These are phyloP conservation scores for Dipodomys merriami DNA, from an alignment of 2,113 vertebrate genomes.

Conservation along the genomic window DNA sequence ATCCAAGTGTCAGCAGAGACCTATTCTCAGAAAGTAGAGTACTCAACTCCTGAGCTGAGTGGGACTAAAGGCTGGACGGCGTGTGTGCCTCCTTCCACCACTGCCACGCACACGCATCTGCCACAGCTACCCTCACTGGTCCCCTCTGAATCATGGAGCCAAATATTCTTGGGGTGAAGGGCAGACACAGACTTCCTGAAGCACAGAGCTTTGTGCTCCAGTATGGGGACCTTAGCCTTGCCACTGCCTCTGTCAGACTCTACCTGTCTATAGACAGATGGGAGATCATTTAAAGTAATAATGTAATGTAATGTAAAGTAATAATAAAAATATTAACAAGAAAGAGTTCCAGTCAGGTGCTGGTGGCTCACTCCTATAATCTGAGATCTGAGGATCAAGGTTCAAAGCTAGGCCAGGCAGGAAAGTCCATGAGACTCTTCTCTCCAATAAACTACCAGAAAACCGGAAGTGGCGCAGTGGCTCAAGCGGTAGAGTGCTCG, in stretches of 20 bases:
- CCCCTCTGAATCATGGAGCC: neutral
- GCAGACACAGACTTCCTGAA: neutral
- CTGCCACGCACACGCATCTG: neutral
- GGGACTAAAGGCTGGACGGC: neutral
- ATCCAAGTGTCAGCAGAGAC: neutral
- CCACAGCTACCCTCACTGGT: neutral
- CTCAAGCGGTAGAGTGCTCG: too few relatives aligned
- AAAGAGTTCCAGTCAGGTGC: too few relatives aligned
- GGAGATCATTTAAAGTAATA: neutral
- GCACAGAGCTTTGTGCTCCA: neutral
- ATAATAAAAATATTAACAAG: too few relatives aligned
- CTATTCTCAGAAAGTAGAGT: neutral
- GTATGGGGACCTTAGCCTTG: fast-evolving
- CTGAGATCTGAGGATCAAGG: too few relatives aligned
- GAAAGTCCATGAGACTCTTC: too few relatives aligned
- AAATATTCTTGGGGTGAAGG: neutral
- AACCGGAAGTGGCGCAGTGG: too few relatives aligned
- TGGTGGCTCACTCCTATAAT: too few relatives aligned
- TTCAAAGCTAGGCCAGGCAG: too few relatives aligned
- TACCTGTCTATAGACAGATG: neutral
- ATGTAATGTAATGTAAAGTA: neutral
- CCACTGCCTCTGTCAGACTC: neutral
- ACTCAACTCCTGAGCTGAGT: neutral
- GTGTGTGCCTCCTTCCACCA: fast-evolving
- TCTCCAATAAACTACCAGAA: too few relatives aligned